Base-by-base conservation (phyloP, 1,140 invertebrate genomes). In the Sinella curviseta region DNA sequence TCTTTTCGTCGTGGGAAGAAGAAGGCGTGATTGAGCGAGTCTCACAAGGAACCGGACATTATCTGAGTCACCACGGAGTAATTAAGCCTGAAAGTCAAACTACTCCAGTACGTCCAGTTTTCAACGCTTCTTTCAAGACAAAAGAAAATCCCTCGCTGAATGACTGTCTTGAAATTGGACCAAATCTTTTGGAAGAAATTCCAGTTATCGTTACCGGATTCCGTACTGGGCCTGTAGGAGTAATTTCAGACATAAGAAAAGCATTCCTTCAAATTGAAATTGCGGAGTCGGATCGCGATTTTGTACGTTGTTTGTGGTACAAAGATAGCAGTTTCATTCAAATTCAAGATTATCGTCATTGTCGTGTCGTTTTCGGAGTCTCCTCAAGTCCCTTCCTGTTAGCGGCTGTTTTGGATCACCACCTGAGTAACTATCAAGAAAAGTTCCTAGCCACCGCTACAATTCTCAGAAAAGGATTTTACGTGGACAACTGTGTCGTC, bases 401-500 rank as follows among this genome's bases (percentile, higher is more conserved):
- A 17, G 57, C 12, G 14, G 57, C 57, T 17, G 24, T 26, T 26
- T 4, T 60, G 8, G 24, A 60, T 60, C 57, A 60, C 24, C 12
- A 17, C 24, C 57, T 60, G 57, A n/a, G 24, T 12, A n/a, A 8
- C 20, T 48, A 26, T 4, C 12, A 8, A 60, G 57, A 60, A 60
- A 60, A 3, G 57, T 14, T n/a, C n/a, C n/a, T n/a, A 60, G 57
- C 3, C 57, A 26, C 8, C 12, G 24, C 14, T 26, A 26, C 57
- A 60, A 60, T 26, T 60, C 3, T 60, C 24, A 26, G 24, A 60
- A 70, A 70, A 33, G 4, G 8, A 8, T 70, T 70, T 8, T 70
- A 70, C 65, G 65, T 70, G 2, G 65, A 70, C 31, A 70, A 70
- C n/a, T 30, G 26, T 70, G 65, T 33, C n/a, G n/a, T n/a, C 12